Conservation (phyloP, 2,888 invertebrate genomes). For the Isotomurus palustris region DNA sequence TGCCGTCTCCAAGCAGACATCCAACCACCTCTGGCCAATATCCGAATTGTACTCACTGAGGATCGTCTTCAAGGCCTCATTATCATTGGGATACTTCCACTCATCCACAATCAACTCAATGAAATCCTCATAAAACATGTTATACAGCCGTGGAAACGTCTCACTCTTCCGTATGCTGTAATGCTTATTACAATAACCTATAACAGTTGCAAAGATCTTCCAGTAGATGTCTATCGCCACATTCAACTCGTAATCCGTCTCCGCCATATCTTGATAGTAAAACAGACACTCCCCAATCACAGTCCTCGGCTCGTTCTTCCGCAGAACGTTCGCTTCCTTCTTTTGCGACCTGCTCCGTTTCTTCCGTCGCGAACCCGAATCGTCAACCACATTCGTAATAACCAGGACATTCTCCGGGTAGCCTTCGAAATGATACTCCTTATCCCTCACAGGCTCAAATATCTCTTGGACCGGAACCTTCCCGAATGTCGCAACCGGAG, state of each 20-base stretch:
- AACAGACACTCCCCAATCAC: constrained; percentile 10
- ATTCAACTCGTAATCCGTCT: constrained; percentile 24
- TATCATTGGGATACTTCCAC: constrained; percentile 21
- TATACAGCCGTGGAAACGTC: constrained; percentile 27
- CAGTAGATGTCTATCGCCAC: constrained; percentile 29
- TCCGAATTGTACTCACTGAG: constrained; percentile 17
- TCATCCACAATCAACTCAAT: constrained; percentile 8
- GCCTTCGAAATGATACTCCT: background rate
- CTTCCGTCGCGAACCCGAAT: too few species aligned
- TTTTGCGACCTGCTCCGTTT: too few species aligned
- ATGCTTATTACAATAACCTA: constrained; percentile 27
- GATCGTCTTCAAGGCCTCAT: constrained; percentile 10
- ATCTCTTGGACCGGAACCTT: background rate
- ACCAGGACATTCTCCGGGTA: constrained; percentile 5
- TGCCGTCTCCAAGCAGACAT: constrained; percentile 26
- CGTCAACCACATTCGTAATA: background rate
- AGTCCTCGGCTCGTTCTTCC: too few species aligned
- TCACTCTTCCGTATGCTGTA: constrained; percentile 23
- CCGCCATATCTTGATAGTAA: constrained; percentile 25
- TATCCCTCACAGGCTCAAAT: background rate
- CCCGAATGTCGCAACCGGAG: background rate
- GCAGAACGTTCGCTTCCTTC: too few species aligned
- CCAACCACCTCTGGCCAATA: constrained; percentile 17
- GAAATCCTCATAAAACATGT: constrained; percentile 24
- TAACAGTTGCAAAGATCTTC: constrained; percentile 29